These are phyloP conservation scores for Trilocha varians DNA, from an alignment of 2,888 invertebrate species.

Conservation along the genomic window DNA sequence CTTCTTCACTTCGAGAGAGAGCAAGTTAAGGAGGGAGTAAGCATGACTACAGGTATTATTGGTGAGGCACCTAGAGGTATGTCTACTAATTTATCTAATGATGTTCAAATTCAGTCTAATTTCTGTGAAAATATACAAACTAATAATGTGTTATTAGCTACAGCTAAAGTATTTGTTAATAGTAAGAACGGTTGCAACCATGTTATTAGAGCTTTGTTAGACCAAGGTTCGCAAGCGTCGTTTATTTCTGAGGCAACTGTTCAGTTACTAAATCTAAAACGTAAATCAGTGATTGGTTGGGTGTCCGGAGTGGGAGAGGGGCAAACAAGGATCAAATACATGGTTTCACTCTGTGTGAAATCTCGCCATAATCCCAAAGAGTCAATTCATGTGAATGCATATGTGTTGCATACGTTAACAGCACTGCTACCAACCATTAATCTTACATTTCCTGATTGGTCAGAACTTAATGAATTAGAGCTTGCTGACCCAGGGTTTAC, in stretches of 20 bases:
- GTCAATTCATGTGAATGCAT: no score
- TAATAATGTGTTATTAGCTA: constrained; percentile 18
- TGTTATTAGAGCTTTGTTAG: constrained; percentile 15
- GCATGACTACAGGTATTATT: no score
- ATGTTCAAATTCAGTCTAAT: constrained; percentile 7
- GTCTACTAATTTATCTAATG: no score
- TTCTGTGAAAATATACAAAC: constrained; percentile 3
- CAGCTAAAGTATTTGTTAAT: constrained; percentile 15
- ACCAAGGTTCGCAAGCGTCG: constrained; percentile 20
- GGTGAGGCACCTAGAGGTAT: no score
- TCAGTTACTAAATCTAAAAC: constrained; percentile 14
- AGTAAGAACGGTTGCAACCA: constrained; percentile 8
- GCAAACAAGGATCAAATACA: constrained; percentile 4
- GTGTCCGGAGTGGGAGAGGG: constrained; percentile 13
- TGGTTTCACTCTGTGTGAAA: constrained; percentile 11
- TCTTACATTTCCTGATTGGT: no score
- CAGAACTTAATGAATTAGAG: no score
- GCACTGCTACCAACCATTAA: no score
- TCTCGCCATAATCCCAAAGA: constrained; percentile 6
- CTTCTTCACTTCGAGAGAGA: constrained; percentile 4
- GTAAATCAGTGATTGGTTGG: constrained; percentile 8
- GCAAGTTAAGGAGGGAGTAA: no score
- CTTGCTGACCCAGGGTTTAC: no score
- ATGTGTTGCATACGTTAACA: no score
- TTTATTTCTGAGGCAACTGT: constrained; percentile 20